Base-by-base conservation (phyloP, 64 coral and sea anemone genomes). In the Hydrozoanthus tunicans region DNA sequence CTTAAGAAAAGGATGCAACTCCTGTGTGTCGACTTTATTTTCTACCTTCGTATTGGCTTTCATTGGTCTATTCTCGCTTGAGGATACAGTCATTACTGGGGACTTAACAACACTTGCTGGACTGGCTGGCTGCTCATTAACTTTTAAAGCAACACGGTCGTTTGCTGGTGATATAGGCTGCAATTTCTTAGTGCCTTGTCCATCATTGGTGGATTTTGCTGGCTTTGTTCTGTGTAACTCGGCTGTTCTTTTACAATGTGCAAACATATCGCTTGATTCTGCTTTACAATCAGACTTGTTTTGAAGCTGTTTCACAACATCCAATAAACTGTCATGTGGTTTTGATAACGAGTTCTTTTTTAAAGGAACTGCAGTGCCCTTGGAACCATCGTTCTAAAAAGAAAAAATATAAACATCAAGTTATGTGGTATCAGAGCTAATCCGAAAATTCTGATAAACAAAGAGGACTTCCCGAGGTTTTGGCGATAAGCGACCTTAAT, bases 321-420 rank as follows among this genome's bases (percentile, higher is more conserved):
- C 84, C 23, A 75, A 71, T 17, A 88, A 23, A 43, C 70, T 75
- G 5, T 88, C 69, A 13, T 59, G 84, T 15, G 84, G 73, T 52
- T 55, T 88, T 73, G 84, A 88, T 1, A 88, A 24, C 6, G 84
- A 74, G 13, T 43, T 74, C 68, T 9, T 9, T 74, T 74, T 88
- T n/a, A 62, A 20, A 61, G 84, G 84, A 3, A 51, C 82, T 20
- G 15, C 69, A 51, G 84, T 24, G 15, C 69, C 43, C 23, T 11
- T 70, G 60, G 69, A 88, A 12, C 84, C 84, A 88, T 88, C 69
- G 13, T 88, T 67, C 84, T 88, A 43, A 14, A 27, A 59, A 59
- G 8, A 73, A 55, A 25, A 88, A 9, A 2, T 14, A 3, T 0
- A 73, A 59, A 27, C 7, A 6, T 6, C 12, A 59, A 13, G 1